These are phyloP conservation scores for Tenthredo notha DNA, from an alignment of 2,888 invertebrate genomes.

Conservation along the genomic window DNA sequence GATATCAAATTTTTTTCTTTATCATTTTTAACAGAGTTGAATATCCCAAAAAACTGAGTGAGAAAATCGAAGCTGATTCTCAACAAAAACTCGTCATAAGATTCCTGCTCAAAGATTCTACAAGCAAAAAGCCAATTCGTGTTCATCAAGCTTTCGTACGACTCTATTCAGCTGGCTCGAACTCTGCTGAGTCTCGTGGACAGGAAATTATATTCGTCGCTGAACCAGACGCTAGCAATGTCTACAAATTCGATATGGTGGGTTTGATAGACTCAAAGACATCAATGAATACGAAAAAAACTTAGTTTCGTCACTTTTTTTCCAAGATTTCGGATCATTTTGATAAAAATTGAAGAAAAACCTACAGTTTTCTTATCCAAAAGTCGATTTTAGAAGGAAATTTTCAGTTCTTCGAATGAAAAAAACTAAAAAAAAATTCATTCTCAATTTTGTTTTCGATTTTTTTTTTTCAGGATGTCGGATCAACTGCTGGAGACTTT, in stretches of 20 bases:
- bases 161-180: constrained; percentile 75
- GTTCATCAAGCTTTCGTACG: constrained; percentile 95
- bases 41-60: constrained; percentile 86
- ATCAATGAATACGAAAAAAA: neutral
- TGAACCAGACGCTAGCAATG: constrained; percentile 88
- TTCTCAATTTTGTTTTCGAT: constrained; percentile 43
- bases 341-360: neutral
- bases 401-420: too few species aligned
- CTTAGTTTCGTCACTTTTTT: neutral
- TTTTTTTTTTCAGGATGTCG: constrained; percentile 83
- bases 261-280: constrained; percentile 65
- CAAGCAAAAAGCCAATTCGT: constrained; percentile 83
- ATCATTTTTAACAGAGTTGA: constrained; percentile 80
- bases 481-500: constrained; percentile 89
- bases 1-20: neutral
- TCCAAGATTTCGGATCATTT: too few species aligned
- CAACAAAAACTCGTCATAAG: constrained; percentile 93
- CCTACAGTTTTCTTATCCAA: neutral
- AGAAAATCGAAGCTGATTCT: constrained; percentile 90
- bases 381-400: neutral
- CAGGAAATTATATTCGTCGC: constrained; percentile 96
- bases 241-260: constrained; percentile 95
- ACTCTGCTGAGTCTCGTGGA: constrained; percentile 78
- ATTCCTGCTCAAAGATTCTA: constrained; percentile 88
- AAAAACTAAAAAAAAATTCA: too few species aligned